A percentile compares a stretch with the other conserved stretches of the same genome.
Evolutionary conservation across 2,113 vertebrate genomes (phyloP).

Genomic region (Lanius ludovicianus): DNA sequence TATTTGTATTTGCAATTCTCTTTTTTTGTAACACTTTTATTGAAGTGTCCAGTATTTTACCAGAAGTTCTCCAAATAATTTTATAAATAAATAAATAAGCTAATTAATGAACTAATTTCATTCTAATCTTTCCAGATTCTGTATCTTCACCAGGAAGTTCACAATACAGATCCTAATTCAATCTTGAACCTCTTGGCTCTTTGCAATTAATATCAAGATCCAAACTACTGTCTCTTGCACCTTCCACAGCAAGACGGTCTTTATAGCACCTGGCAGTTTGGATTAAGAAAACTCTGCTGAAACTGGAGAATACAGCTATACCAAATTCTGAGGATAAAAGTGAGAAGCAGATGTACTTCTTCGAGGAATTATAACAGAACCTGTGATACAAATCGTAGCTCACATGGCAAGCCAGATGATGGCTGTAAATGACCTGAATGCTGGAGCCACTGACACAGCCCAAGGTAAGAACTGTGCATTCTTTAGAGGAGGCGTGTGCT

Average conservation of each 20-base stretch:
- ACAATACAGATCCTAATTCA: not conserved
- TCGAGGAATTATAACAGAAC: not conserved
- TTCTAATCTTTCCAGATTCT: not conserved
- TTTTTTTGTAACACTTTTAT: not conserved
- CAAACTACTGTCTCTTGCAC: not conserved
- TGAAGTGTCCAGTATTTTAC: not conserved
- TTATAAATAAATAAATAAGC: not conserved
- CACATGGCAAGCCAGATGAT: not conserved
- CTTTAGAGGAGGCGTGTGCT: not conserved
- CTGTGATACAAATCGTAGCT: not conserved
- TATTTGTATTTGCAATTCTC: not conserved
- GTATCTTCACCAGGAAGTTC: not conserved
- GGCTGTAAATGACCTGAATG: not conserved
- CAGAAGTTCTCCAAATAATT: not conserved
- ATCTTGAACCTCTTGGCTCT: not conserved
- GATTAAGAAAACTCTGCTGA: not conserved
- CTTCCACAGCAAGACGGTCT: not conserved
- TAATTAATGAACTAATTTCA: not conserved
- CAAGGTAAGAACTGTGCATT: not conserved
- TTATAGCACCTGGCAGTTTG: accelerated
- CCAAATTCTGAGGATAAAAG: not conserved
- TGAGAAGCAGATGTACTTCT: not conserved
- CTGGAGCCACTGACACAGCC: not conserved
- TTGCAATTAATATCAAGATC: not conserved
- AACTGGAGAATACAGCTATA: not conserved